Percentiles rank a stretch among this genome's conserved stretches.
Evolutionary conservation across 2,113 vertebrate genomes (phyloP).

Genomic region (Alces alces): DNA sequence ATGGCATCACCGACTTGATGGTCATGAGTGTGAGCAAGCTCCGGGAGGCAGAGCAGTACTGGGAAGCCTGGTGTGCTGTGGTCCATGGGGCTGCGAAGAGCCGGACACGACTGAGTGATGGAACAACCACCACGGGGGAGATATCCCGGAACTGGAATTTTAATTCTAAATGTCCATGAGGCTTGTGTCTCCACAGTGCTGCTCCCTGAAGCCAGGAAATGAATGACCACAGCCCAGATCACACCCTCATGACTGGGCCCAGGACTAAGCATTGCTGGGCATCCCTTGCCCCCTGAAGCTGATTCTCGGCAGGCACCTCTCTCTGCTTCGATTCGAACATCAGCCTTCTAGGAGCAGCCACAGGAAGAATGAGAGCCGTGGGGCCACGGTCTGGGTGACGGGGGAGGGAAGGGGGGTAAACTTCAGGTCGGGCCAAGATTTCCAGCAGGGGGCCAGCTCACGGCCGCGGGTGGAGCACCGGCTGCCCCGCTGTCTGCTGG

Average conservation of each 20-base stretch:
- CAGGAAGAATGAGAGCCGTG: neutral
- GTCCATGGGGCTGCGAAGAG: neutral
- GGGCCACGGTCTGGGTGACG: neutral
- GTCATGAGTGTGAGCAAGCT: neutral
- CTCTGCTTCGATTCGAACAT: neutral
- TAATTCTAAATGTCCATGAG: neutral
- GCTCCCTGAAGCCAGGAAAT: neutral
- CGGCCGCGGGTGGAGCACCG: neutral
- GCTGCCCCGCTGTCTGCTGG: neutral
- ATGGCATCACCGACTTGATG: neutral
- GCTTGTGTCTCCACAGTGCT: neutral
- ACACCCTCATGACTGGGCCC: neutral
- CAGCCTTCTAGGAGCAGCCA: neutral
- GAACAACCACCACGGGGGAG: neutral
- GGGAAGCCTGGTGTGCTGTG: neutral
- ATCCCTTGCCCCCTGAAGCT: neutral
- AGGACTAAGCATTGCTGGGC: neutral
- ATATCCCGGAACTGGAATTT: neutral
- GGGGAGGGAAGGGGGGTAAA: neutral
- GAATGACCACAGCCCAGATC: neutral
- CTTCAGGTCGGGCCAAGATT: neutral
- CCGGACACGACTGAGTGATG: accelerated
- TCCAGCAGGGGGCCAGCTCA: neutral
- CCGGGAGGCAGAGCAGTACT: neutral
- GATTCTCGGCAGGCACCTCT: neutral